Base-by-base conservation (phyloP, 1,140 invertebrate genomes). In the Lanistes nyassanus region DNA sequence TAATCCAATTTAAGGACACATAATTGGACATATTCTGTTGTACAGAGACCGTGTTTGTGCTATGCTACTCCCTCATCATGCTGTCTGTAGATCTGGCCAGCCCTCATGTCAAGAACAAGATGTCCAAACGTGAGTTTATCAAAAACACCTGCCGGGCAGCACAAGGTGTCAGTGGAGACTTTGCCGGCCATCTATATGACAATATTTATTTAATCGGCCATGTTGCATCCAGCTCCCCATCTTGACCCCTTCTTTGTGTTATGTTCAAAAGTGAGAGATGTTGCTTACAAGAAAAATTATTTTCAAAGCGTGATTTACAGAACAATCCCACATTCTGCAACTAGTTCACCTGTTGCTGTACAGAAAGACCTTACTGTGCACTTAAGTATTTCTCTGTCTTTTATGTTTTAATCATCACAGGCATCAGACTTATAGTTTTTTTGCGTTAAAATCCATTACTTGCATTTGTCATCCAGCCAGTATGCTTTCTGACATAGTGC, bases 41-140 rank as follows among this genome's bases (percentile, higher is more conserved):
- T 47, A 56, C 86, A 90, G 91, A 92, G 82, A 85, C 88, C 21
- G 89, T 92, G 16, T 92, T 91, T 81, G 86, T 92, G 58, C 79
- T 92, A 36, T 91, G 91, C 75, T 92, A 90, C 85, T 91, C 91
- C 2, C 82, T 92, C 71, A 91, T 92, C 71, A 88, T 92, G 86
- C 79, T 92, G 66, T 92, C 91, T 3, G 91, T 91, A 7, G 91
- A 92, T 79, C 84, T 92, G 19, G 83, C 84, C 60, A 90, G 89
- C 81, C 91, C 91, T 65, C 90, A 91, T 75, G 89, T 92, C 37
- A 91, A 91, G 78, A 92, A 92, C 85, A 92, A 92, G 83, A 92
- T 92, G 91, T 91, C 91, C 6, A 92, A 92, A 79, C 80, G 91
- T 66, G 91, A 92, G 81, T 92, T 92, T 79, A 92, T 92, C 79